phyloP scores from a whole-genome alignment of 2,113 vertebrate species.

The Sialia sialis region DNA sequence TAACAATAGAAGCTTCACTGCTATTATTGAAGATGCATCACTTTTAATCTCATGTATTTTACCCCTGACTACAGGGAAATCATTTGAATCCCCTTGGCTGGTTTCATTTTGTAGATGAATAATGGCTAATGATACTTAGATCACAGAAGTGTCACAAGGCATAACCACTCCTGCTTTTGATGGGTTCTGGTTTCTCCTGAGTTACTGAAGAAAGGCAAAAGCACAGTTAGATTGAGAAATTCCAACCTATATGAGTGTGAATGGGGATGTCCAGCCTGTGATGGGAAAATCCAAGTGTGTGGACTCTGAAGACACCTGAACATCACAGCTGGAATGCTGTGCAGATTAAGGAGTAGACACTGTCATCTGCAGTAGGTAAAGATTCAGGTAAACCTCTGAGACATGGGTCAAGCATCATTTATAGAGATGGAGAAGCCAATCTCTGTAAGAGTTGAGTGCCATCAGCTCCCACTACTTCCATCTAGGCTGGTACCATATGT shows the following conservation, averaged over 20 bases:
- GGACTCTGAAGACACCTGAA: background rate
- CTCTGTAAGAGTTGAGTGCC: rapidly evolving
- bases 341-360: background rate
- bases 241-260: background rate
- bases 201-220: background rate
- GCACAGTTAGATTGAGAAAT: background rate
- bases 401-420: background rate
- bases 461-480: background rate
- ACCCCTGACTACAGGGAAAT: background rate
- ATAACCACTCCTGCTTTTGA: background rate
- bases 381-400: background rate
- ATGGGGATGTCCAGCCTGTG: background rate
- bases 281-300: background rate
- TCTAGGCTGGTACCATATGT: background rate
- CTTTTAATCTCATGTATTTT: background rate
- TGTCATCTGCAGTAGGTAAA: background rate
- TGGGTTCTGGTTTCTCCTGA: background rate
- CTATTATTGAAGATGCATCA: background rate
- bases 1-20: background rate
- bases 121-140: background rate
- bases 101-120: background rate
- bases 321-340: background rate
- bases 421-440: background rate
- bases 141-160: background rate
- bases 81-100: background rate